Conservation (phyloP, 1,140 invertebrate species). For the Leptinotarsa texana region DNA sequence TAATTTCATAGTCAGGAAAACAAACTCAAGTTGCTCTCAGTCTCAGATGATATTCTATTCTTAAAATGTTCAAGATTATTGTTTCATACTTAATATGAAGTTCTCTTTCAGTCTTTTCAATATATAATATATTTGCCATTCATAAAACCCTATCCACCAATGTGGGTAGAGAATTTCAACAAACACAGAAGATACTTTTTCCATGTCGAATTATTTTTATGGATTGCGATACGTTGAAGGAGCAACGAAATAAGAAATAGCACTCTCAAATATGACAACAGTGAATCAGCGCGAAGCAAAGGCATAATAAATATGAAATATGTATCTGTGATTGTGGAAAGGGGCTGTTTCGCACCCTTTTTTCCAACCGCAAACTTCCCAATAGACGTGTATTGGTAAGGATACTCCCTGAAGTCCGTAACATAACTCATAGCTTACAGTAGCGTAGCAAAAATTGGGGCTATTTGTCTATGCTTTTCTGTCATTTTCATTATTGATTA, state of each 20-base stretch:
- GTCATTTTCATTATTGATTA: no score
- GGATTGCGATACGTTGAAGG: conserved; percentile 22
- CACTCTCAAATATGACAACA: conserved; percentile 38
- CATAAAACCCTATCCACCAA: no score
- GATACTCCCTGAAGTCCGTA: conserved; percentile 18
- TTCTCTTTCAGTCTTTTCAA: no score
- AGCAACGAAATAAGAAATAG: conserved; percentile 37
- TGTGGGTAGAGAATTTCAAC: neutral
- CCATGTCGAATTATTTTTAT: conserved; percentile 36
- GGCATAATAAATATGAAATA: conserved; percentile 36
- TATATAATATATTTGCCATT: no score
- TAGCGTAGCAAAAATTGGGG: neutral
- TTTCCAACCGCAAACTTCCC: conserved; percentile 21
- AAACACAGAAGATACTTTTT: conserved; percentile 6
- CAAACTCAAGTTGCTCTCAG: no score
- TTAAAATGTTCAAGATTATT: no score
- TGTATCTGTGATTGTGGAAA: conserved; percentile 33
- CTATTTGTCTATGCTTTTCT: no score
- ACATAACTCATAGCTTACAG: conserved; percentile 11
- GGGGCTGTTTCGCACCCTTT: conserved; percentile 17
- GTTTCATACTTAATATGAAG: no score
- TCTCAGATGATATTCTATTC: no score
- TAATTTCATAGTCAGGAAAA: no score
- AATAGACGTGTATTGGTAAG: conserved; percentile 15
- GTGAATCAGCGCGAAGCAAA: conserved; percentile 28